A percentile compares a stretch with the other conserved stretches of the same genome.
Conservation (phyloP, 2,797 vertebrate genomes). For the Sebastes kiyomatsui region DNA sequence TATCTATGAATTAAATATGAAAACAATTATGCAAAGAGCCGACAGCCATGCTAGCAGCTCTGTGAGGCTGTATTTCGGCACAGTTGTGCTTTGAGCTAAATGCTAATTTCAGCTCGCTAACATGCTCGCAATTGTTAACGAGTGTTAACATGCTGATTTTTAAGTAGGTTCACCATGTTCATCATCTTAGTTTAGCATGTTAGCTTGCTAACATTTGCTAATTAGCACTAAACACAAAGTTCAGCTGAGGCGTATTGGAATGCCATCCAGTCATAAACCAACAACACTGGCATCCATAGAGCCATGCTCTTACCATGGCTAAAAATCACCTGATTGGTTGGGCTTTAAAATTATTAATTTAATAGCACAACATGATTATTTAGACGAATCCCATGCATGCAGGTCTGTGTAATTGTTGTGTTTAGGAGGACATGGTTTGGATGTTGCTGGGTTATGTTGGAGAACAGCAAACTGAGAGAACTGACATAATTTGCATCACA, state of each 20-base stretch:
- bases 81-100: neutral
- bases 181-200: no score
- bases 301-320: neutral
- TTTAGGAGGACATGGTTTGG: neutral
- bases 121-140: neutral
- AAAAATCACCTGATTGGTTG: neutral
- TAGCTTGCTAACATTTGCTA: no score
- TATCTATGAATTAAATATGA: neutral
- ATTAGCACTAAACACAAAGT: neutral
- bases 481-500: constrained; percentile 2
- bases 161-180: neutral
- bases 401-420: neutral
- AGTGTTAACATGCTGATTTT: neutral
- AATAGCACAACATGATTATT: neutral
- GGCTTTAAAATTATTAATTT: neutral
- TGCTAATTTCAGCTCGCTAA: neutral
- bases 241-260: neutral
- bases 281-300: neutral
- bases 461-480: neutral
- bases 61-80: neutral
- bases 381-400: neutral
- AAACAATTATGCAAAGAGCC: neutral
- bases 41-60: neutral
- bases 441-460: neutral
- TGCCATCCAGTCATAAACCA: neutral